phyloP scores from a whole-genome alignment of 2,113 vertebrate species.

The Fregetta grallaria region DNA sequence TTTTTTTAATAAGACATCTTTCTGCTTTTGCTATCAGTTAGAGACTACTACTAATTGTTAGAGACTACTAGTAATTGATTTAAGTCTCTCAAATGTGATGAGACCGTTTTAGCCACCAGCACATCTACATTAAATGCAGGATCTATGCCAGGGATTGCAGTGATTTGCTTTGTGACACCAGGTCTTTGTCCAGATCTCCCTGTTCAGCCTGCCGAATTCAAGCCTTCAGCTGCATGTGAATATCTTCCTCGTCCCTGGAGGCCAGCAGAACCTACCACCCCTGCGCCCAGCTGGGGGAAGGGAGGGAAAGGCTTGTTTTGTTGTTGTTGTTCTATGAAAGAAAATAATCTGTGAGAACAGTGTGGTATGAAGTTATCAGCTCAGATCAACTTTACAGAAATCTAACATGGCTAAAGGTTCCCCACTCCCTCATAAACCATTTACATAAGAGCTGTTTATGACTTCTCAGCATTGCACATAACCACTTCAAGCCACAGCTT shows the following conservation, averaged over 20 bases:
- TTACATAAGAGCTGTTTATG: constrained; percentile 61
- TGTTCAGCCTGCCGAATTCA: neutral
- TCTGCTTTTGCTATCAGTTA: neutral
- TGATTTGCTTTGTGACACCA: neutral
- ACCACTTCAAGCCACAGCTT: constrained; percentile 22
- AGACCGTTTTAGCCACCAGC: neutral
- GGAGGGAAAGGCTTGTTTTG: neutral
- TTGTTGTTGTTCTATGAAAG: neutral
- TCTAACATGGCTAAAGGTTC: constrained; percentile 18
- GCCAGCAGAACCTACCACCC: neutral
- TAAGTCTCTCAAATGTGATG: neutral
- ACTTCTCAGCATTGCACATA: constrained; percentile 18
- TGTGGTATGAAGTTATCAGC: constrained; percentile 31
- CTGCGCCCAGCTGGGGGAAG: neutral
- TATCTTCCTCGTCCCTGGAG: neutral
- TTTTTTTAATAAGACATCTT: neutral
- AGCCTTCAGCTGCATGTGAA: neutral
- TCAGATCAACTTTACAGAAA: constrained; percentile 2
- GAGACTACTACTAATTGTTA: neutral
- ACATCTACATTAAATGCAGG: neutral
- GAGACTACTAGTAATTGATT: neutral
- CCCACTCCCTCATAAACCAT: constrained; percentile 35
- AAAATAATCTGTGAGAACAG: constrained; percentile 47
- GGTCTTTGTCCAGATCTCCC: neutral
- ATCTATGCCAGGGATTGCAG: neutral